Conservation (phyloP, 2,888 invertebrate species). For the Andrena hattorfiana region DNA sequence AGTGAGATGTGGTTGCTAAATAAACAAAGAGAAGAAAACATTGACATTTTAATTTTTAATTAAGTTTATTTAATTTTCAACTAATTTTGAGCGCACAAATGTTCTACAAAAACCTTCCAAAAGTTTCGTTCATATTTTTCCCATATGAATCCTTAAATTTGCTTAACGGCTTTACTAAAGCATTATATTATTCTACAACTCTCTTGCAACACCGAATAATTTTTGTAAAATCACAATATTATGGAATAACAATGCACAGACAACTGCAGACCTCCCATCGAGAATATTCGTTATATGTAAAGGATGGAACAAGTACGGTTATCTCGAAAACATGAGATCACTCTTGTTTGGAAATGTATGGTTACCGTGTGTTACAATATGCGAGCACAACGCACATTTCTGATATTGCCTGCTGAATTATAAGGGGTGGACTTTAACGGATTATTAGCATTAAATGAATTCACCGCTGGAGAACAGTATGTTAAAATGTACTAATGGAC, state of each 20-base stretch:
- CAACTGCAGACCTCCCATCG: neutral
- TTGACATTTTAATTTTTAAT: no score
- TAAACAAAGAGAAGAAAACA: no score
- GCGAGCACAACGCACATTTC: neutral
- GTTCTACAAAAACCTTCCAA: no score
- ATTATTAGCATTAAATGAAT: conserved; percentile 68
- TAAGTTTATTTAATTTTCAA: no score
- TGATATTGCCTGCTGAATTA: conserved; percentile 17
- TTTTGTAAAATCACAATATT: neutral
- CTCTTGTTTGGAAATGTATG: neutral
- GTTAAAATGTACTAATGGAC: conserved; percentile 64
- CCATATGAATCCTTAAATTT: no score
- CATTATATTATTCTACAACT: neutral
- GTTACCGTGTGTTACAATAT: neutral
- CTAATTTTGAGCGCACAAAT: no score
- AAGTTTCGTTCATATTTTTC: no score
- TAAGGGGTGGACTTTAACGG: conserved; percentile 55
- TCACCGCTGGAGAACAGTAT: conserved; percentile 43
- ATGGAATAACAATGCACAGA: neutral
- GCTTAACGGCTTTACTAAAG: no score
- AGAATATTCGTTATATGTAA: neutral
- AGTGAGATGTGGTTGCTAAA: no score
- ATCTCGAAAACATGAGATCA: conserved; percentile 4
- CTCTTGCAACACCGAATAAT: neutral
- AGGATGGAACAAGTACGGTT: neutral